Evolutionary conservation across 2,888 invertebrate species (phyloP).

Genomic region (Ennomos erosarius): DNA sequence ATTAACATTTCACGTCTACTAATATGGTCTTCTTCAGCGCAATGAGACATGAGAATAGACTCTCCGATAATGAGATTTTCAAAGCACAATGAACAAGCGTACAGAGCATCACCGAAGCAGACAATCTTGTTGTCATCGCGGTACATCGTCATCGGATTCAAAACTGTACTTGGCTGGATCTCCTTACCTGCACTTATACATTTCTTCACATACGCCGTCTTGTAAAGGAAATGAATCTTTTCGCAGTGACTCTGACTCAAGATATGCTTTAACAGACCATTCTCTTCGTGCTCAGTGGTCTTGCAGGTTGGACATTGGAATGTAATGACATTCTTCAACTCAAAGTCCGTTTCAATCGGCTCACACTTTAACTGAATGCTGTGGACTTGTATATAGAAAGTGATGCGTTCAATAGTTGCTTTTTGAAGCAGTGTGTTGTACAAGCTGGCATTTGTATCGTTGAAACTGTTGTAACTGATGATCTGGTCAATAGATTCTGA

Average conservation of each 20-base stretch:
- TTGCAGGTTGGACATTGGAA: conserved; percentile 72
- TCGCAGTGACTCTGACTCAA: conserved; percentile 70
- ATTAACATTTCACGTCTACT: conserved; percentile 59
- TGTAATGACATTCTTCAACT: conserved; percentile 56
- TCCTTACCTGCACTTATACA: conserved; percentile 70
- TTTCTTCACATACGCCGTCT: conserved; percentile 78
- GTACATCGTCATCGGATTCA: conserved; percentile 79
- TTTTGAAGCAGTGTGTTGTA: conserved; percentile 66
- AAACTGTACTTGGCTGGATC: conserved; percentile 74
- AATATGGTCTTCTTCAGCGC: conserved; percentile 60
- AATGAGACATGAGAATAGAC: conserved; percentile 74
- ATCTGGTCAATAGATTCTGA: conserved; percentile 75
- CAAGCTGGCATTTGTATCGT: conserved; percentile 59
- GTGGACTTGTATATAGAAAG: conserved; percentile 77
- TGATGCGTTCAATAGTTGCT: conserved; percentile 73
- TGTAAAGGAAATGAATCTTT: conserved; percentile 76
- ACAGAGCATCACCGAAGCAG: conserved; percentile 76
- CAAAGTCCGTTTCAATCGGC: conserved; percentile 46
- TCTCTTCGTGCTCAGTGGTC: conserved; percentile 62
- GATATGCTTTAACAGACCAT: conserved; percentile 67
- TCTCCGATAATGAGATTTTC: conserved; percentile 74
- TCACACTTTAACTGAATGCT: conserved; percentile 70
- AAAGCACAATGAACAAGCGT: conserved; percentile 76
- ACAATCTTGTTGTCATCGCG: conserved; percentile 79
- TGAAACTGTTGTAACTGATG: conserved; percentile 74